A percentile compares a stretch with the other conserved stretches of the same genome.
These are phyloP conservation scores for Folsomia candida DNA, from an alignment of 2,888 invertebrate genomes.

Conservation along the genomic window DNA sequence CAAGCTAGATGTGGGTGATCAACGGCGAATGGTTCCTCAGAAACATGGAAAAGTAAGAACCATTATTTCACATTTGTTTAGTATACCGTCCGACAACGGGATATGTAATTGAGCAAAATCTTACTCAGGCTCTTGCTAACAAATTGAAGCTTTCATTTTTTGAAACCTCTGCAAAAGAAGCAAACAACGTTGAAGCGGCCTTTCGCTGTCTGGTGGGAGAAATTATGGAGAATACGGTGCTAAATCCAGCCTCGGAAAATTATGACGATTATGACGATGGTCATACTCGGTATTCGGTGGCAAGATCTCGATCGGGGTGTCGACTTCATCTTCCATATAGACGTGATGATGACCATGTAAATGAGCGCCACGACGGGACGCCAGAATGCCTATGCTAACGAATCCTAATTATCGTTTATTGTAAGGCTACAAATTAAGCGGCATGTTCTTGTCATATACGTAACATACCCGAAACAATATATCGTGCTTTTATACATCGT, in stretches of 20 bases:
- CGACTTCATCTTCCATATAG: constrained; percentile 24
- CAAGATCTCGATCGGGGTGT: constrained; percentile 13
- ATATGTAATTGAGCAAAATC: background rate
- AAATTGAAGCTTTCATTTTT: constrained; percentile 31
- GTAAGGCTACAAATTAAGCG: too few species aligned
- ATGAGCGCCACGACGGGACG: background rate
- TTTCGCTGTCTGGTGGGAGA: constrained; percentile 38
- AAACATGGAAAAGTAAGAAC: constrained; percentile 39
- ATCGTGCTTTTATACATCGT: too few species aligned
- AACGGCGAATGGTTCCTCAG: constrained; percentile 34
- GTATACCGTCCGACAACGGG: too few species aligned
- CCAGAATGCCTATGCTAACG: background rate
- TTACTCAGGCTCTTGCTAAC: constrained; percentile 18
- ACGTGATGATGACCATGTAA: background rate
- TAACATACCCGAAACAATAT: too few species aligned
- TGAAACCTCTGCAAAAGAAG: constrained; percentile 37
- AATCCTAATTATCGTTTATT: background rate
- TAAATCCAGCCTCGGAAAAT: constrained; percentile 26
- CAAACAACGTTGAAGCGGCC: constrained; percentile 37
- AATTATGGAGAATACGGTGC: constrained; percentile 34
- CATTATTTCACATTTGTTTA: background rate
- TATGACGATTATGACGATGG: constrained; percentile 11
- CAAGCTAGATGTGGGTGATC: constrained; percentile 41
- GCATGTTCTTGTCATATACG: too few species aligned
- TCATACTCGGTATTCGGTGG: background rate